phyloP scores from a whole-genome alignment of 2,888 invertebrate species.

The Drosophila lutescens region DNA sequence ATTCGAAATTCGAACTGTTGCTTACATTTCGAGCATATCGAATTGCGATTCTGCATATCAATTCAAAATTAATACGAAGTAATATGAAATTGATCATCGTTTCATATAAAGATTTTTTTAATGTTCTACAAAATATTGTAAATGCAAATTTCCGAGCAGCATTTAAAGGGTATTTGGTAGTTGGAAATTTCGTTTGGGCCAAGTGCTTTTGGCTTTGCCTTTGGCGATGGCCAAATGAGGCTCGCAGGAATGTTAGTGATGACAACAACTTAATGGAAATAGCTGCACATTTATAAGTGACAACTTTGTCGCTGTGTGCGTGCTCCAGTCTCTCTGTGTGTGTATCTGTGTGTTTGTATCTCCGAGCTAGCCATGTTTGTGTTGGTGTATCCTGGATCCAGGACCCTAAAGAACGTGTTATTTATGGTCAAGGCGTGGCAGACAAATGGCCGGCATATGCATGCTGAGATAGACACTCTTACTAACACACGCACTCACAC shows the following conservation, averaged over 20 bases:
- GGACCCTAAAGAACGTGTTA: conserved; percentile 66
- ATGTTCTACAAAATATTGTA: too few relatives aligned
- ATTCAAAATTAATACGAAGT: too few relatives aligned
- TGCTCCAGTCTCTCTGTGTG: background rate
- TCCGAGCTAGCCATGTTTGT: background rate
- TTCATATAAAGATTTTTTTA: too few relatives aligned
- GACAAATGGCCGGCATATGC: conserved; percentile 78
- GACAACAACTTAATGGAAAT: conserved; percentile 80
- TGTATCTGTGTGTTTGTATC: conserved; percentile 12
- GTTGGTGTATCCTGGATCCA: conserved; percentile 32
- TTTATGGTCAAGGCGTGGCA: conserved; percentile 76
- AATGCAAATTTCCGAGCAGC: conserved; percentile 1
- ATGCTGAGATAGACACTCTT: conserved; percentile 43
- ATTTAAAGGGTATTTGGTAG: background rate
- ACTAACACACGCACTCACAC: conserved; percentile 30
- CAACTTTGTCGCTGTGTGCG: conserved; percentile 52
- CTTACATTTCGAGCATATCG: too few relatives aligned
- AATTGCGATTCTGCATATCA: too few relatives aligned
- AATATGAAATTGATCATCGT: too few relatives aligned
- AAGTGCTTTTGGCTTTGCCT: conserved; percentile 60
- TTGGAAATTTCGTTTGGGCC: conserved; percentile 26
- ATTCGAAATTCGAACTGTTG: too few relatives aligned
- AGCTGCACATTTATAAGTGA: conserved; percentile 78
- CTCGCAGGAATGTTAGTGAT: conserved; percentile 77
- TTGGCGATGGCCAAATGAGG: conserved; percentile 51